Evolutionary conservation across 2,113 vertebrate species (phyloP).

Genomic region (Phalacrocorax carbo): DNA sequence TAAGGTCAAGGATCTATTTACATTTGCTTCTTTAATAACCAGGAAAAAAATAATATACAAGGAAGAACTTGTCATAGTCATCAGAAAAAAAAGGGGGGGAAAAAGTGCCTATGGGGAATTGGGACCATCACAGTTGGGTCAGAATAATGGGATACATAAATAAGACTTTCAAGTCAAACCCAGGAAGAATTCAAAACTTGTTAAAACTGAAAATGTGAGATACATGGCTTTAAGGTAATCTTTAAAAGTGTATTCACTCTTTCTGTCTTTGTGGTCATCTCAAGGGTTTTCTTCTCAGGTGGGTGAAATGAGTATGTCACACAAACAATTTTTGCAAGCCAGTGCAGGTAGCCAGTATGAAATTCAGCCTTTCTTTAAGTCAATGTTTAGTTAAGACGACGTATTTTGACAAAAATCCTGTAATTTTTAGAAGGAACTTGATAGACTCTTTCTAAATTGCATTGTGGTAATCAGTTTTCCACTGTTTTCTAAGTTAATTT

Average conservation of each 20-base stretch:
- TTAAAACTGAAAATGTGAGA: not conserved
- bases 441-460: not conserved
- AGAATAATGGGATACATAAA: not conserved
- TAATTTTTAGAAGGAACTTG: not conserved
- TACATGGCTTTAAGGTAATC: not conserved
- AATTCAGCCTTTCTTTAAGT: not conserved
- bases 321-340: not conserved
- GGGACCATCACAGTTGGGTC: not conserved
- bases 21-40: not conserved
- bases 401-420: not conserved
- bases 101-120: fast-evolving
- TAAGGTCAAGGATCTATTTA: not conserved
- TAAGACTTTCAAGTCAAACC: not conserved
- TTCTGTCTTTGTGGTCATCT: not conserved
- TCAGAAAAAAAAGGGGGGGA: not conserved
- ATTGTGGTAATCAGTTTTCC: not conserved
- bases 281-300: not conserved
- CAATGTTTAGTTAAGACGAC: not conserved
- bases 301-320: not conserved
- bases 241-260: not conserved
- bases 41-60: not conserved
- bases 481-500: not conserved
- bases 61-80: not conserved
- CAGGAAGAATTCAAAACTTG: not conserved
- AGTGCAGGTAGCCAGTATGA: not conserved